Percentiles rank a stretch among this genome's conserved stretches.
Evolutionary conservation across 2,113 vertebrate species (phyloP).

Genomic region (Osmerus mordax): DNA sequence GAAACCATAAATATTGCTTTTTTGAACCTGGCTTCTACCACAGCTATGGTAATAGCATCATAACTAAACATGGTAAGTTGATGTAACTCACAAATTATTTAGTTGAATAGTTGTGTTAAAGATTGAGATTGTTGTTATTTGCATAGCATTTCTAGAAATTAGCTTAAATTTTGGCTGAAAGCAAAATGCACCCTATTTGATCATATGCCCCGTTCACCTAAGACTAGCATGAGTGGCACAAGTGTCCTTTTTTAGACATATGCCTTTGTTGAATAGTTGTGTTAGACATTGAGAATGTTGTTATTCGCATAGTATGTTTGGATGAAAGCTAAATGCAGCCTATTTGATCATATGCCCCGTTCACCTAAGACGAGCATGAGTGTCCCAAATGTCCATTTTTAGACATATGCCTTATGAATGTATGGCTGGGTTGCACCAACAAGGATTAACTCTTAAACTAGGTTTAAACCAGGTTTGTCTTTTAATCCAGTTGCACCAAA

Average conservation of each 20-base stretch:
- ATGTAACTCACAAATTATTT: not conserved
- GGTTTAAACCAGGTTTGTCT: no score
- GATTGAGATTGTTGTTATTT: conserved; percentile 4
- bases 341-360: conserved; percentile 7
- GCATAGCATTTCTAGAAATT: not conserved
- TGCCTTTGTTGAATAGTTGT: no score
- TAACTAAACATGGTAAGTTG: not conserved
- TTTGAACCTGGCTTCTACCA: not conserved
- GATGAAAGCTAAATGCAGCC: not conserved
- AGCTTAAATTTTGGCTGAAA: not conserved
- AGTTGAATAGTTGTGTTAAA: not conserved
- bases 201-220: no score
- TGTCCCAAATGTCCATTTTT: not conserved
- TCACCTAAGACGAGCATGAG: not conserved
- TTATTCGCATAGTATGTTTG: no score
- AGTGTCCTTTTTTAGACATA: no score
- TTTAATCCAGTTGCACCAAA: no score
- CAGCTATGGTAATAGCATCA: not conserved
- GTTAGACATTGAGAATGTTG: no score
- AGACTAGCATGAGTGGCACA: no score
- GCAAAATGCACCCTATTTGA: no score
- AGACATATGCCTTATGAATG: conserved; percentile 1
- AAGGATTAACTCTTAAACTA: no score
- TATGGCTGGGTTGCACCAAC: not conserved
- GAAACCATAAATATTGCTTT: not conserved